Evolutionary conservation across 92 coral and sea anemone genomes (phyloP).

Genomic region (Palythoa heliodiscus): DNA sequence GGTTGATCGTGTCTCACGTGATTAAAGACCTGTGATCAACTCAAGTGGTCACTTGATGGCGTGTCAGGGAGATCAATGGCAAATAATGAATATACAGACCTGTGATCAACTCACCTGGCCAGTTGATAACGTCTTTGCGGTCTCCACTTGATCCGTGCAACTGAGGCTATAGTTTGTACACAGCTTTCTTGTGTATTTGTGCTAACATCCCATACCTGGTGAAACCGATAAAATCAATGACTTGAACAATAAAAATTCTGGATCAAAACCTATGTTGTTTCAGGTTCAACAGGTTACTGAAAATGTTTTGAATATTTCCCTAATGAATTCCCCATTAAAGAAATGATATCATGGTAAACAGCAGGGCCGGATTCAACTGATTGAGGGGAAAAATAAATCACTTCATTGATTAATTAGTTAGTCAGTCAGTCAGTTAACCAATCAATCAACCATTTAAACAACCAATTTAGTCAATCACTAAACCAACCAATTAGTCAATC

Average conservation of each 20-base stretch:
- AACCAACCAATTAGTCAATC: neutral
- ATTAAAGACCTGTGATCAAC: no score
- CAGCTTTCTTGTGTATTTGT: constrained; percentile 63
- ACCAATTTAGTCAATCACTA: neutral
- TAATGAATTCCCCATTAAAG: no score
- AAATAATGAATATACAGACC: no score
- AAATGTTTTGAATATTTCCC: no score
- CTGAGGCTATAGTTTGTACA: constrained; percentile 90
- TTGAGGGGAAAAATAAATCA: neutral
- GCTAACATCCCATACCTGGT: constrained; percentile 92
- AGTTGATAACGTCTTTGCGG: constrained; percentile 89
- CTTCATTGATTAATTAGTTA: neutral
- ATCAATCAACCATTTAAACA: neutral
- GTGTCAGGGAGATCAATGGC: no score
- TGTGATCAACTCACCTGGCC: constrained; percentile 3
- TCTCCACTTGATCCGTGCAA: constrained; percentile 95
- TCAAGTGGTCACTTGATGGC: no score
- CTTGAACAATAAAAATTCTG: neutral
- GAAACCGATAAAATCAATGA: neutral
- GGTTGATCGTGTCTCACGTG: no score
- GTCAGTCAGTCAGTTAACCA: neutral
- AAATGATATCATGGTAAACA: neutral
- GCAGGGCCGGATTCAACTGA: neutral
- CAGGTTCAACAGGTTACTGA: neutral
- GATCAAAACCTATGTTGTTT: neutral